Base-by-base conservation (phyloP, 1,140 invertebrate genomes). In the Drosophila kurseongensis region DNA sequence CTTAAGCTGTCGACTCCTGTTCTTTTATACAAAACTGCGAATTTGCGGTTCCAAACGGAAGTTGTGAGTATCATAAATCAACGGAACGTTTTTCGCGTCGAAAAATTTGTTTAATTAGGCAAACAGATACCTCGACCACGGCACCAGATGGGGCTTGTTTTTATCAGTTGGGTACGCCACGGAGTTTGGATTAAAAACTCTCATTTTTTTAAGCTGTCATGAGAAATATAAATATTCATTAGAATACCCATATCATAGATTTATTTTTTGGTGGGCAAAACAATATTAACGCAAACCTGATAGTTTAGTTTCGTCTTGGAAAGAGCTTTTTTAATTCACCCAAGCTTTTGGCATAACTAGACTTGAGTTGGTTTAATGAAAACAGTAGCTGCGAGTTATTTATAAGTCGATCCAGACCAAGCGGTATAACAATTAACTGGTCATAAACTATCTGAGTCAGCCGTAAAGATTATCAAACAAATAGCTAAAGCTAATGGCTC, bases 41-140 rank as follows among this genome's bases (percentile, higher is more conserved):
- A 57, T 66, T 38, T 27, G 14, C 14, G 35, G 40, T 14, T 18
- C 16, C 48, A 75, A 89, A 89, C 84, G 77, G 80, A 90, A 89
- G 85, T 78, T 63, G 50, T 78, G 73, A 58, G 74, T 59, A 68
- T 75, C 80, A 89, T 89, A 76, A 89, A 89, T 89, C 84, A 89
- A 52, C 60, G 32, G 50, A 55, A 55, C 71, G 54, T 74, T 80
- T 71, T 80, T 56, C 55, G 55, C 44, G 45, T 50, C 62, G 18
- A 81, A 69, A 73, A 73, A 58, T 79, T 88, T 76, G 71, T 62
- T 62, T 67, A 56, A 69, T 80, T 82, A 73, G 51, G 55, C 63
- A 60, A 63, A 14, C 38, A 80, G 45, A 78, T 78, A 47, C 65
- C 66, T 71, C 63, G 56, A 23, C 52, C 65, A 40, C 44, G 29